Evolutionary conservation across 2,888 invertebrate genomes (phyloP), one percentile per base, ranked within the genome.

Genomic region (Sinhomidia bicolor): DNA sequence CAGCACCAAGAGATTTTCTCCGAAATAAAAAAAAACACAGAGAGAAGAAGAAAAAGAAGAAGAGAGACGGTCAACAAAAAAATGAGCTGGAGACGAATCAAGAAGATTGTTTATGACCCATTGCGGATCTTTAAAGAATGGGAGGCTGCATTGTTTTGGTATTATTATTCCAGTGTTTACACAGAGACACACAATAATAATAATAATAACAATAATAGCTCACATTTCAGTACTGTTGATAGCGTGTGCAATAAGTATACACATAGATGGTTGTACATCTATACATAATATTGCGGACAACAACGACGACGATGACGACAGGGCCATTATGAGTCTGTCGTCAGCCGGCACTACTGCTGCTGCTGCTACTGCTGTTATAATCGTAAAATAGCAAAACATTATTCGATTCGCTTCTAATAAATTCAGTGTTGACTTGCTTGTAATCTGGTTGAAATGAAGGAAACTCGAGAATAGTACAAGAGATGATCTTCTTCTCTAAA

Each of bases 51-150:
- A 20, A 36, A 14, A 32, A 20, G 36, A 17, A 32, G 36, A 36
- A 36, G 26, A 76, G 5, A 44, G 20, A 29, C 14, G 9, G n/a
- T n/a, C 29, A 76, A 10, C 76, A 51, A 47, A 79, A n/a, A 57
- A 79, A 36, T 12, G 36, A 83, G 20, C 71, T 32, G 51, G 23
- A 51, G 36, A 83, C 54, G 84, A 84, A 84, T 83, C 74, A 54
- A 71, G 71, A 80, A 80, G 80, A 86, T 86, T 86, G 86, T 87
- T 87, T 87, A 87, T 76, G 87, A 82, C 76, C 82, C 51, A 74
- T 57, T 41, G 60, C 76, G 60, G 82, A 82, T 87, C 82, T 65
- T 82, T 74, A 76, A 87, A 65, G 81, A 65, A 76, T 65, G 74
- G 74, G 29, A 41, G 29, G 32, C 17, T 68, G 51, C 71, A 23